Evolutionary conservation across 2,888 invertebrate species (phyloP).

Genomic region (Ferdinandea cuprea): DNA sequence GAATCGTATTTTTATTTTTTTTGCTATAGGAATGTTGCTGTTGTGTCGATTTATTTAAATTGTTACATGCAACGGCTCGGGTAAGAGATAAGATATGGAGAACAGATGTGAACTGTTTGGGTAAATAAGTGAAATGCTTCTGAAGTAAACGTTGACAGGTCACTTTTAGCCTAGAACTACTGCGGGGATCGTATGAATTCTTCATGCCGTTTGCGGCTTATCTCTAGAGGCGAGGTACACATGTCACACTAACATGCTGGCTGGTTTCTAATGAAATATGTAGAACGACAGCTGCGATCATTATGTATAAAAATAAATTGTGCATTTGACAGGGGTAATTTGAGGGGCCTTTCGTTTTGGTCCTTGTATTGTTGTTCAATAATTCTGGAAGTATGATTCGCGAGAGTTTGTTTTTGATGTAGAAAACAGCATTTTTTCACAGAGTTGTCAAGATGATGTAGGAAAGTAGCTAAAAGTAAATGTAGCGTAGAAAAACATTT

Average conservation of each 20-base stretch:
- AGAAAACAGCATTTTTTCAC: no score
- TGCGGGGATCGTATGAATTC: neutral
- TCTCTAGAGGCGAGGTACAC: neutral
- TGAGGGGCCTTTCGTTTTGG: no score
- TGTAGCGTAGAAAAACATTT: no score
- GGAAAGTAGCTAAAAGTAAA: no score
- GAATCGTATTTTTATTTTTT: neutral
- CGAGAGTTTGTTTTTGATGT: no score
- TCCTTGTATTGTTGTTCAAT: no score
- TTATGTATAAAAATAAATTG: neutral
- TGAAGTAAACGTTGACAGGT: conserved; percentile 19
- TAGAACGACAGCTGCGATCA: neutral
- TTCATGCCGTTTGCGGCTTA: neutral
- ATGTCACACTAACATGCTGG: neutral
- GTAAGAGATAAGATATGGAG: conserved; percentile 36
- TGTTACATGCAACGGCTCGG: conserved; percentile 28
- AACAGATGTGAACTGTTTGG: conserved; percentile 55
- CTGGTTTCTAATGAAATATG: neutral
- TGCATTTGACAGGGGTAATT: neutral
- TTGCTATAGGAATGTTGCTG: conserved; percentile 11
- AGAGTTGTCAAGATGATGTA: no score
- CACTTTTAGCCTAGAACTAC: conserved; percentile 18
- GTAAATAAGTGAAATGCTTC: conserved; percentile 46
- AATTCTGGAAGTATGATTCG: no score
- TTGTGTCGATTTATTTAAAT: conserved; percentile 51